phyloP scores from a whole-genome alignment of 2,888 invertebrate species.

The Volucella inflata region DNA sequence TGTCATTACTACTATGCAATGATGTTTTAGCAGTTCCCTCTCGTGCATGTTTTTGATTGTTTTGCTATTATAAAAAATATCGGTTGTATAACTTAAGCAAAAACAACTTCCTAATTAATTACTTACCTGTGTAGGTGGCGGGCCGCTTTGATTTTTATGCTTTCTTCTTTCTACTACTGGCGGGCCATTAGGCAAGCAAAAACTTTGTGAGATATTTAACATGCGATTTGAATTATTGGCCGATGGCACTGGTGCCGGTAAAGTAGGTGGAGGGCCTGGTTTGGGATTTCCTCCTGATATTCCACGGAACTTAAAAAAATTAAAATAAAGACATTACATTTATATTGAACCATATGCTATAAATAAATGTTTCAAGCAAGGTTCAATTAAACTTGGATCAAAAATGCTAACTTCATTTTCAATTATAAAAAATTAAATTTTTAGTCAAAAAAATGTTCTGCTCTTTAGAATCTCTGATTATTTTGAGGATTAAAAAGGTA shows the following conservation, averaged over 20 bases:
- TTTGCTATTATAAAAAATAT: constrained; percentile 47
- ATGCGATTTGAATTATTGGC: constrained; percentile 80
- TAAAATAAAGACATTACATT: background rate
- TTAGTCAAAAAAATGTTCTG: too few species aligned
- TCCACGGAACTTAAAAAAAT: constrained; percentile 84
- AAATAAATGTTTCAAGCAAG: too few species aligned
- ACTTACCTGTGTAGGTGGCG: constrained; percentile 79
- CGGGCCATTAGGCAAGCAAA: constrained; percentile 82
- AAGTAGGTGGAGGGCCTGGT: constrained; percentile 89
- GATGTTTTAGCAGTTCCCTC: constrained; percentile 88
- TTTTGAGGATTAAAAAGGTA: too few species aligned
- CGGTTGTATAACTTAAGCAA: too few species aligned
- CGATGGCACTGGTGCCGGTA: constrained; percentile 89
- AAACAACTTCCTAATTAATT: too few species aligned
- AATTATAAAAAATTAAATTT: too few species aligned
- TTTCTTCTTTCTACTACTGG: constrained; percentile 81
- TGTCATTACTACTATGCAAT: constrained; percentile 95
- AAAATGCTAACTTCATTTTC: too few species aligned
- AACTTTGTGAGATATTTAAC: constrained; percentile 87
- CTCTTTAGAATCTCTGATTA: too few species aligned
- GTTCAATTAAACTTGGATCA: too few species aligned
- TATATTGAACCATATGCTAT: too few species aligned
- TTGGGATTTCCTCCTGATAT: constrained; percentile 85
- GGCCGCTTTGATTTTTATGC: constrained; percentile 81
- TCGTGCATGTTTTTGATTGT: constrained; percentile 77